These are phyloP conservation scores for Trochalopteron elliotii DNA, from an alignment of 2,113 vertebrate species.

Conservation along the genomic window DNA sequence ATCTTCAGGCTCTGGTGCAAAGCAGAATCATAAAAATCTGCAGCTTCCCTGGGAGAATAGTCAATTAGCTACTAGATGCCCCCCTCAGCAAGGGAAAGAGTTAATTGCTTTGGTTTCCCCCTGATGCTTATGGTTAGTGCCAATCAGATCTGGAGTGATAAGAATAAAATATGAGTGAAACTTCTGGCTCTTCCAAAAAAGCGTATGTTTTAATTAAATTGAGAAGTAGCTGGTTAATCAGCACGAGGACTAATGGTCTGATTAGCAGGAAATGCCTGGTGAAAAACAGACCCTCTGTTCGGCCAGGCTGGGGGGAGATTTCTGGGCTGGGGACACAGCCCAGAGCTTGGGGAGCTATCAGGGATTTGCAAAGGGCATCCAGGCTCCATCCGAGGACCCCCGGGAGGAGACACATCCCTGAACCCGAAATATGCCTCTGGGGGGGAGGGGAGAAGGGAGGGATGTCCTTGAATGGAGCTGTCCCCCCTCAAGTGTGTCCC, in stretches of 20 bases:
- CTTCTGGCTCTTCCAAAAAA: constrained; percentile 14
- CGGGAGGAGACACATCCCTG: not conserved
- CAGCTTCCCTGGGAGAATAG: not conserved
- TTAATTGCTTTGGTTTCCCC: constrained; percentile 50
- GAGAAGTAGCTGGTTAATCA: constrained; percentile 61
- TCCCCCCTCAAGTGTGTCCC: not conserved
- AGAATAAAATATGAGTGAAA: constrained; percentile 46
- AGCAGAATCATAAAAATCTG: not conserved
- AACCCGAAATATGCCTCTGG: not conserved
- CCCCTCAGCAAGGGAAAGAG: not conserved
- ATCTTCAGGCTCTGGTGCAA: not conserved
- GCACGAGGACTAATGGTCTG: constrained; percentile 50
- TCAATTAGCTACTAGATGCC: not conserved
- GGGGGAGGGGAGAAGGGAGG: not conserved
- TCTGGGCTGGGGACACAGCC: not conserved
- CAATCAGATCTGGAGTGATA: constrained; percentile 6
- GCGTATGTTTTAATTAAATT: constrained; percentile 53
- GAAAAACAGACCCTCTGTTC: not conserved
- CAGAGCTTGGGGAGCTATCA: not conserved
- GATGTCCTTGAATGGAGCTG: not conserved
- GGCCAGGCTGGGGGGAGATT: not conserved
- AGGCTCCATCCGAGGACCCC: not conserved
- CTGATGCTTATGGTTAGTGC: not conserved
- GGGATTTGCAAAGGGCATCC: not conserved
- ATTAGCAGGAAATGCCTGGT: constrained; percentile 41